phyloP scores from a whole-genome alignment of 2,888 invertebrate species.

The Macropis europaea region DNA sequence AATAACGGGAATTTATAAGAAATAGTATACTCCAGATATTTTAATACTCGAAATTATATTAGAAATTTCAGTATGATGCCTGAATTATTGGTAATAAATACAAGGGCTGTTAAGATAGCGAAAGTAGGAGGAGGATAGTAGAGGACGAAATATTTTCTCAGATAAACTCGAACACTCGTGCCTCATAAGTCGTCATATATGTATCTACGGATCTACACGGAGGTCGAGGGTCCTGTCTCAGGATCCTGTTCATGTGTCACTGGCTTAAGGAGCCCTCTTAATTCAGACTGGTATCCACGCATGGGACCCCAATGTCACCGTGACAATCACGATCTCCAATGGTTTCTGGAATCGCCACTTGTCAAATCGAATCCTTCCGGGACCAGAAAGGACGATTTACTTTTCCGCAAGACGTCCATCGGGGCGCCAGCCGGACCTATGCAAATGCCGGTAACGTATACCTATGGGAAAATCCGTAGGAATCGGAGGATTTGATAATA shows the following conservation, averaged over 20 bases:
- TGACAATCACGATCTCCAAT: slow-evolving; percentile 30
- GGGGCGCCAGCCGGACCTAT: slow-evolving; percentile 60
- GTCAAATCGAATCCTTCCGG: slow-evolving; percentile 65
- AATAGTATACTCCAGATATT: too few relatives aligned
- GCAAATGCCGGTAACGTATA: slow-evolving; percentile 72
- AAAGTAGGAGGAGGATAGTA: background rate
- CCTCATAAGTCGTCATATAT: slow-evolving; percentile 24
- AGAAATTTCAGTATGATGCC: too few relatives aligned
- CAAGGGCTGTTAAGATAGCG: too few relatives aligned
- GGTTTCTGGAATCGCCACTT: slow-evolving; percentile 63
- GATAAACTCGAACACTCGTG: slow-evolving; percentile 6
- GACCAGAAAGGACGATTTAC: slow-evolving; percentile 44
- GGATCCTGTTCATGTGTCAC: slow-evolving; percentile 43
- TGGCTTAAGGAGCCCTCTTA: slow-evolving; percentile 46
- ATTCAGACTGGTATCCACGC: slow-evolving; percentile 56
- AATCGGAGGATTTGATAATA: slow-evolving; percentile 40
- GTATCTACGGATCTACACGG: slow-evolving; percentile 30
- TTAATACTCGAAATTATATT: too few relatives aligned
- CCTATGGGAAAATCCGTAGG: slow-evolving; percentile 70
- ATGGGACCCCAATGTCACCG: slow-evolving; percentile 38
- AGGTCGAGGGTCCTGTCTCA: slow-evolving; percentile 23
- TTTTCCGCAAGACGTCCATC: slow-evolving; percentile 46
- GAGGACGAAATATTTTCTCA: background rate
- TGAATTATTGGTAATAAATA: too few relatives aligned
- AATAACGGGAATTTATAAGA: too few relatives aligned